A percentile compares a stretch with the other conserved stretches of the same genome.
These are phyloP conservation scores for Branchinecta lindahli DNA, from an alignment of 1,140 invertebrate genomes.

Conservation along the genomic window DNA sequence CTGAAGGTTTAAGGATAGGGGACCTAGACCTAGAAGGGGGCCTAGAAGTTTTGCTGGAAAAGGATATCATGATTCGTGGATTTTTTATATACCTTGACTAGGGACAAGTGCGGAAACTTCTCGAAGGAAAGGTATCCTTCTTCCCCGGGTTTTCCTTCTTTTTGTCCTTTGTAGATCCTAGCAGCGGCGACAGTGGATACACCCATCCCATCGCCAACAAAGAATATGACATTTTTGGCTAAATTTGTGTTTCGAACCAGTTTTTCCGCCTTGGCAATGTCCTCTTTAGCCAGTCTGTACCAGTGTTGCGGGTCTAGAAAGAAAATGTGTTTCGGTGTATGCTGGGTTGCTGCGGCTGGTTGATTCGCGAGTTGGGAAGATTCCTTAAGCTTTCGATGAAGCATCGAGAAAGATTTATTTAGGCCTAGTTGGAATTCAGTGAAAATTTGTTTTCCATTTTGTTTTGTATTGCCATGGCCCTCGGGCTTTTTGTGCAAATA, in stretches of 20 bases:
- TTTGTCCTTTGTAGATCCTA: conserved; percentile 50
- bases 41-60: too few relatives aligned
- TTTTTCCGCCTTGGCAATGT: conserved; percentile 28
- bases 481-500: too few relatives aligned
- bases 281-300: conserved; percentile 22
- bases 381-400: too few relatives aligned
- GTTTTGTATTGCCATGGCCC: too few relatives aligned
- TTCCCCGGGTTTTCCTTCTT: conserved; percentile 39
- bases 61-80: too few relatives aligned
- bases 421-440: too few relatives aligned
- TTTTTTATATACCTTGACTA: conserved; percentile 51
- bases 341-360: too few relatives aligned
- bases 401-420: too few relatives aligned
- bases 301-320: conserved; percentile 23
- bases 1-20: too few relatives aligned
- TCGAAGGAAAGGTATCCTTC: conserved; percentile 56
- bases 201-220: conserved; percentile 89
- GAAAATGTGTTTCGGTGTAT: neutral
- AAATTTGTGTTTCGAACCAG: conserved; percentile 21
- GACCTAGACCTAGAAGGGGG: too few relatives aligned
- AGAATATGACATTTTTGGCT: conserved; percentile 80
- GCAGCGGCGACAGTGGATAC: conserved; percentile 70
- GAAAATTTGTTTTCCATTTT: too few relatives aligned
- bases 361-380: too few relatives aligned
- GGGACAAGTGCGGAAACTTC: conserved; percentile 60